Conservation (phyloP, 2,888 invertebrate species). For the Dryobota labecula region DNA sequence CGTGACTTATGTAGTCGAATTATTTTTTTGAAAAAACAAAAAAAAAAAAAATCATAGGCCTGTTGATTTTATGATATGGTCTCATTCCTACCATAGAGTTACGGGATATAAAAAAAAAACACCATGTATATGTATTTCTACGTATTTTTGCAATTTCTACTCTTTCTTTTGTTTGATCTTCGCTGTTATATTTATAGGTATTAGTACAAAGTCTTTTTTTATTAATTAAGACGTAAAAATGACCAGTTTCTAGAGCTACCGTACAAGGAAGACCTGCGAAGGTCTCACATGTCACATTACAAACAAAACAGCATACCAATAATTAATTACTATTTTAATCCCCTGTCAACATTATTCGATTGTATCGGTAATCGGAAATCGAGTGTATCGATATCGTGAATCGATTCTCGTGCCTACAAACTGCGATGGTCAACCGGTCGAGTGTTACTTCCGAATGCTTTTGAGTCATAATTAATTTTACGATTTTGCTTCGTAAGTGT, state of each 20-base stretch:
- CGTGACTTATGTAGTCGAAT: too few relatives aligned
- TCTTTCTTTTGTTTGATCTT: background rate
- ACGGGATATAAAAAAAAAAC: too few relatives aligned
- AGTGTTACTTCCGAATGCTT: constrained; percentile 63
- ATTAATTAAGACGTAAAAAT: constrained; percentile 24
- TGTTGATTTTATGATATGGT: too few relatives aligned
- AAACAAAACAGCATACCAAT: constrained; percentile 54
- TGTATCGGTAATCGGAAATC: constrained; percentile 66
- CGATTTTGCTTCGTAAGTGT: constrained; percentile 30
- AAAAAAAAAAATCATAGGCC: too few relatives aligned
- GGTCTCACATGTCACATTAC: constrained; percentile 60
- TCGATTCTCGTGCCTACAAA: constrained; percentile 57
- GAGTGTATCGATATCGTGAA: constrained; percentile 67
- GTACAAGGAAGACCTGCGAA: constrained; percentile 61
- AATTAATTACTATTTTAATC: constrained; percentile 59
- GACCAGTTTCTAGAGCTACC: constrained; percentile 43
- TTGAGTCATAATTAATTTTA: constrained; percentile 34
- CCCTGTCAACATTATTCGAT: constrained; percentile 65
- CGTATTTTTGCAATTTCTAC: too few relatives aligned
- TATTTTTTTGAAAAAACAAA: too few relatives aligned
- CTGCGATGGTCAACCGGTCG: constrained; percentile 63
- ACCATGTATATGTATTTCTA: too few relatives aligned
- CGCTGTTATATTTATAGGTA: background rate
- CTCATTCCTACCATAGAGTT: too few relatives aligned
- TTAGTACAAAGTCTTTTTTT: background rate